These are phyloP conservation scores for Cheiracanthium punctorium DNA, from an alignment of 2,888 invertebrate species.

Conservation along the genomic window DNA sequence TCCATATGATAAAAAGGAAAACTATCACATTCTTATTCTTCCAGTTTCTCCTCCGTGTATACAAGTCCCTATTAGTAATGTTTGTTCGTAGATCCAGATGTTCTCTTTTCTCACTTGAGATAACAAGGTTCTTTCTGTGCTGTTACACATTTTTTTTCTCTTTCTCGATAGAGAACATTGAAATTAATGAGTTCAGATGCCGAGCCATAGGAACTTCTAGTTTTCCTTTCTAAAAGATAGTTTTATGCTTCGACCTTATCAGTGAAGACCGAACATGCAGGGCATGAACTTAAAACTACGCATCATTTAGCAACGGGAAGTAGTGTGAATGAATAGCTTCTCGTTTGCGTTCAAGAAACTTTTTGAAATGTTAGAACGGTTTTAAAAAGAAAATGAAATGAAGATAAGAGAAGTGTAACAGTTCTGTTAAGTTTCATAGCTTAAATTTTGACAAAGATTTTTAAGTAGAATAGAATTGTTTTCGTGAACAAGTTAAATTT, in stretches of 20 bases:
- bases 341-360: too few species aligned
- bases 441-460: too few species aligned
- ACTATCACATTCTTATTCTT: background rate
- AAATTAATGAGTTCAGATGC: background rate
- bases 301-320: background rate
- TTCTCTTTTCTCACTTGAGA: constrained; percentile 4
- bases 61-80: background rate
- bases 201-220: background rate
- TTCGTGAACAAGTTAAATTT: too few species aligned
- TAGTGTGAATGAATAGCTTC: too few species aligned
- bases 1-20: background rate
- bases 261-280: background rate
- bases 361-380: too few species aligned
- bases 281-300: background rate
- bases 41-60: background rate
- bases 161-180: background rate
- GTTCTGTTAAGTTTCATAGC: too few species aligned
- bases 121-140: background rate
- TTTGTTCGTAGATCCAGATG: background rate
- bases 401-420: too few species aligned
- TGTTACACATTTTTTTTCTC: background rate
- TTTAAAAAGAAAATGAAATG: too few species aligned
- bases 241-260: background rate
- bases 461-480: too few species aligned
- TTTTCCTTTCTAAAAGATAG: background rate